A percentile compares a stretch with the other conserved stretches of the same genome.
phyloP scores from a whole-genome alignment of 2,797 vertebrate genomes.

The Paguma larvata region DNA sequence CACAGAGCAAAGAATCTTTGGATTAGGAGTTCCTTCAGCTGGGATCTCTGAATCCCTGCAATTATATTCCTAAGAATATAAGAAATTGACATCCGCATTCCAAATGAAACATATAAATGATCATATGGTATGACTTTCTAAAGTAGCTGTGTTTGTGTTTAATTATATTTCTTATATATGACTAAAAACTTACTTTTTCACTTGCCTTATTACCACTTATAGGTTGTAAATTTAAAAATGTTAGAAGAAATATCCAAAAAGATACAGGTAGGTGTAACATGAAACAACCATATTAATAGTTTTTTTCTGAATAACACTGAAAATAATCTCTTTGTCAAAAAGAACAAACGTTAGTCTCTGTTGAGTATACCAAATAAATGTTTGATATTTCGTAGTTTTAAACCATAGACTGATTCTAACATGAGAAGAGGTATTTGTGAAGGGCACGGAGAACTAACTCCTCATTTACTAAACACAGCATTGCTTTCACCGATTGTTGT shows the following conservation, averaged over 20 bases:
- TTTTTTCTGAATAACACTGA: constrained; percentile 33
- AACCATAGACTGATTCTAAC: constrained; percentile 11
- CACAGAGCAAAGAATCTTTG: neutral
- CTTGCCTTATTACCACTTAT: constrained; percentile 74
- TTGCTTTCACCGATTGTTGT: neutral
- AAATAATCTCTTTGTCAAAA: constrained; percentile 56
- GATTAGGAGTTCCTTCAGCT: neutral
- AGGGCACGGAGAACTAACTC: neutral
- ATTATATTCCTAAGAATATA: constrained; percentile 21
- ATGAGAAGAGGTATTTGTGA: constrained; percentile 19
- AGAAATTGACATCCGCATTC: constrained; percentile 44
- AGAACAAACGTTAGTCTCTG: neutral
- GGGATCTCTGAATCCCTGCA: neutral
- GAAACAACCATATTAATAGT: constrained; percentile 1
- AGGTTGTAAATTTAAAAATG: constrained; percentile 96
- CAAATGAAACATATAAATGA: constrained; percentile 3
- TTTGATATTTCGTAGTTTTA: constrained; percentile 55
- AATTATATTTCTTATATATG: constrained; percentile 56
- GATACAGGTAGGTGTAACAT: constrained; percentile 91
- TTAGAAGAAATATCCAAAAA: constrained; percentile 93
- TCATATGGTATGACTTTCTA: constrained; percentile 33
- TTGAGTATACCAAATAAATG: constrained; percentile 31
- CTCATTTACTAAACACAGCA: neutral
- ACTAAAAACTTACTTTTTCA: constrained; percentile 66
- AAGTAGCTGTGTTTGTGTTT: constrained; percentile 22